Conservation (phyloP, 1,140 invertebrate species). For the Sycobia sp. region DNA sequence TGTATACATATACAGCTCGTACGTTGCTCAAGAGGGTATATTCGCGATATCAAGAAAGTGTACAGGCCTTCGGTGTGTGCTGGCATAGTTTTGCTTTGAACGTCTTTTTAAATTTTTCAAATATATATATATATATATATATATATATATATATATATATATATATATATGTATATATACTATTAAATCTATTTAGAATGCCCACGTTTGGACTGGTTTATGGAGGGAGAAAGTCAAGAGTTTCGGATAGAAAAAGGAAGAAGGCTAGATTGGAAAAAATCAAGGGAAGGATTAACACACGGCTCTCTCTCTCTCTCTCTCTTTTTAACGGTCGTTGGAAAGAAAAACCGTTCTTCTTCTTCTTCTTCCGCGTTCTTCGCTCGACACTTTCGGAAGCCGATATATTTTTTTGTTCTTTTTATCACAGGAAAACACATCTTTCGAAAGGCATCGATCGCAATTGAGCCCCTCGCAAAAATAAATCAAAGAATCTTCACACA, state of each 20-base stretch:
- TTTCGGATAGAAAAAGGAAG: slow-evolving; percentile 30
- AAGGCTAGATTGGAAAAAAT: slow-evolving; percentile 16
- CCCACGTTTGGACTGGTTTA: slow-evolving; percentile 1
- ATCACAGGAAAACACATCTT: slow-evolving; percentile 18
- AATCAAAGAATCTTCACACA: slow-evolving; percentile 8
- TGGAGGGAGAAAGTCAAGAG: slow-evolving; percentile 33
- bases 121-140: no score
- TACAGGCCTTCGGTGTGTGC: slow-evolving; percentile 5
- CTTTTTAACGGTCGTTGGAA: no score
- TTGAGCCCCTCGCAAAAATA: slow-evolving; percentile 8
- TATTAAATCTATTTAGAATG: background rate
- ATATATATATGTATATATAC: background rate
- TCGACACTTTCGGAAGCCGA: slow-evolving; percentile 30
- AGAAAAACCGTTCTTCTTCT: background rate
- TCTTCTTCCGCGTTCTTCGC: slow-evolving; percentile 8
- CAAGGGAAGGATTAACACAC: slow-evolving; percentile 8
- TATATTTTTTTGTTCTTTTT: background rate
- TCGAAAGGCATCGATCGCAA: slow-evolving; percentile 17
- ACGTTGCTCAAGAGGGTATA: background rate
- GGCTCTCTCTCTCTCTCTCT: background rate
- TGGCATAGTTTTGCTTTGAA: slow-evolving; percentile 1
- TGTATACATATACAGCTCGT: slow-evolving; percentile 13
- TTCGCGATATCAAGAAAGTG: slow-evolving; percentile 7
- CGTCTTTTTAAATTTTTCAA: no score
- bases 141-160: no score